Conservation (phyloP, 2,113 vertebrate species). For the Nyctereutes procyonoides region DNA sequence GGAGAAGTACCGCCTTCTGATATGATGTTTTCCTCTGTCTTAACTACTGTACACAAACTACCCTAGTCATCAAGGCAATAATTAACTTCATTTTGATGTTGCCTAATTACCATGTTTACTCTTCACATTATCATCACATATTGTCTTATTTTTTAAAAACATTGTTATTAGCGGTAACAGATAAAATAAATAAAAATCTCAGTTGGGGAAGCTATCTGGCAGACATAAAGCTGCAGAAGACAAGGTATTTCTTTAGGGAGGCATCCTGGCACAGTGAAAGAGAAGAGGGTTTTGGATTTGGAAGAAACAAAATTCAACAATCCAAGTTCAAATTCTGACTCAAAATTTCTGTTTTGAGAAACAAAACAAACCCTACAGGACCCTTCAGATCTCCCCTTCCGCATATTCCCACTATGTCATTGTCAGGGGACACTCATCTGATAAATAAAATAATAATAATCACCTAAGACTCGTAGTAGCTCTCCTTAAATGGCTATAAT, state of each 20-base stretch:
- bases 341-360: not conserved
- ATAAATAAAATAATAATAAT: not conserved
- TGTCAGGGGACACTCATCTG: not conserved
- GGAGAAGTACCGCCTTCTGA: not conserved
- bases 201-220: not conserved
- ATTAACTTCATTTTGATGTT: constrained; percentile 73
- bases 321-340: not conserved
- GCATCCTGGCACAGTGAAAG: not conserved
- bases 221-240: not conserved
- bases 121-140: constrained; percentile 58
- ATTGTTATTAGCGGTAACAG: constrained; percentile 73
- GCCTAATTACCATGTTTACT: constrained; percentile 74
- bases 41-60: constrained; percentile 43
- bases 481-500: not conserved
- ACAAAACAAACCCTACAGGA: not conserved
- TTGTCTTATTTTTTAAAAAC: constrained; percentile 46
- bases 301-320: not conserved
- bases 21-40: accelerated
- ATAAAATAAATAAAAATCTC: constrained; percentile 63
- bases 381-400: not conserved
- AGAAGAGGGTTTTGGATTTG: not conserved
- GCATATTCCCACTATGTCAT: not conserved
- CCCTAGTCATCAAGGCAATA: constrained; percentile 60
- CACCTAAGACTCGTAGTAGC: not conserved
- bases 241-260: not conserved